A percentile compares a stretch with the other conserved stretches of the same genome.
Conservation (phyloP, 2,113 vertebrate species). For the Elgaria multicarinata region DNA sequence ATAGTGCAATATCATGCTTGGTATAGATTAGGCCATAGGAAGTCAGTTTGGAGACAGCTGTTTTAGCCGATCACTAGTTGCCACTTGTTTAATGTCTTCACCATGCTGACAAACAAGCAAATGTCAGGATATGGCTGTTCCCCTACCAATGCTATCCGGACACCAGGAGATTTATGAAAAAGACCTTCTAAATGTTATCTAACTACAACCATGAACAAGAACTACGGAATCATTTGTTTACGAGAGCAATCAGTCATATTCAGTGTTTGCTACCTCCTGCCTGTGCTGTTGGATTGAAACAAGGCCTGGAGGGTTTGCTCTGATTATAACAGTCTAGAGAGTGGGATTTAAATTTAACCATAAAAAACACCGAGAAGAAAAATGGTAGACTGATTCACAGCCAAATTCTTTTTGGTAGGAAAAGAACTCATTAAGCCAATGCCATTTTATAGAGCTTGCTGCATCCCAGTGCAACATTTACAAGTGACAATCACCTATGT, state of each 20-base stretch:
- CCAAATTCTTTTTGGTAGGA: neutral
- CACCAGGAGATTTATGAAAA: neutral
- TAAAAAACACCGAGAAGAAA: neutral
- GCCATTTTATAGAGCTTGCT: conserved; percentile 17
- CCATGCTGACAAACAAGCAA: neutral
- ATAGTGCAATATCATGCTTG: too few relatives aligned
- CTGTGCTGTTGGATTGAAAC: neutral
- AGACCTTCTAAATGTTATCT: neutral
- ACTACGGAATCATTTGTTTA: neutral
- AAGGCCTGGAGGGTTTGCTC: conserved; percentile 1
- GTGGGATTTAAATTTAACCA: neutral
- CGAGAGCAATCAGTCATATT: neutral
- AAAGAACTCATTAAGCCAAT: conserved; percentile 23
- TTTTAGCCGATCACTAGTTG: neutral
- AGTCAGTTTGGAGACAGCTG: too few relatives aligned
- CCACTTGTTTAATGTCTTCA: neutral
- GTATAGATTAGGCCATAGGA: too few relatives aligned
- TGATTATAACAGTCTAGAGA: neutral
- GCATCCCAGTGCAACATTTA: conserved; percentile 13
- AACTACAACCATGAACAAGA: neutral
- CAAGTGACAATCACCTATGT: conserved; percentile 23
- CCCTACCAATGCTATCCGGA: neutral
- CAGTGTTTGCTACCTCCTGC: neutral
- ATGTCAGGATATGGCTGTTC: neutral
- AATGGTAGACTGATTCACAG: conserved; percentile 1